These are phyloP conservation scores for Tridacna gigas DNA, from an alignment of 2,888 invertebrate genomes.

Conservation along the genomic window DNA sequence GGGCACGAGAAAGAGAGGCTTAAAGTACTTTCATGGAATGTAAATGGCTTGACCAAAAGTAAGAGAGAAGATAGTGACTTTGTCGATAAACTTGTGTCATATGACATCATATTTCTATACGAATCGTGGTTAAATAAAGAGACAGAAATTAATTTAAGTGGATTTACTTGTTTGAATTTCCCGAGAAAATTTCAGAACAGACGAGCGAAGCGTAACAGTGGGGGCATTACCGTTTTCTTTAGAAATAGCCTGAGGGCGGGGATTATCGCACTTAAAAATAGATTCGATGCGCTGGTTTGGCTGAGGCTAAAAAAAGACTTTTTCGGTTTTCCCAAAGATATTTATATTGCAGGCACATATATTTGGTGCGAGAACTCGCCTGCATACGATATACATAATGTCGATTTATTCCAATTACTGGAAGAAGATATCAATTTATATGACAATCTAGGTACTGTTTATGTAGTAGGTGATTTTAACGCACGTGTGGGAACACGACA, in stretches of 20 bases:
- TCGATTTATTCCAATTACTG: slow-evolving; percentile 37
- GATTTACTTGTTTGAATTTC: slow-evolving; percentile 3
- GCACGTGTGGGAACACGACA: slow-evolving; percentile 15
- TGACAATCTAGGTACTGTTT: slow-evolving; percentile 28
- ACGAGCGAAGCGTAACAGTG: slow-evolving; percentile 13
- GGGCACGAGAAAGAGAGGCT: slow-evolving; percentile 26
- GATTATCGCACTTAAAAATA: neutral
- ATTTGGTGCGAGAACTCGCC: slow-evolving; percentile 36
- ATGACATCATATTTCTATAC: slow-evolving; percentile 22
- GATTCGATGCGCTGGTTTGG: neutral
- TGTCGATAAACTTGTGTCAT: neutral
- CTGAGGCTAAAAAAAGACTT: slow-evolving; percentile 1
- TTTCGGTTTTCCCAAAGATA: neutral
- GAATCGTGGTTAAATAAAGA: slow-evolving; percentile 15
- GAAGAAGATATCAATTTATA: slow-evolving; percentile 32
- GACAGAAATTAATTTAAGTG: slow-evolving; percentile 8
- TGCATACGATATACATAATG: slow-evolving; percentile 28
- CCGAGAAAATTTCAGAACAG: slow-evolving; percentile 20
- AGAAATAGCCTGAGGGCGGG: neutral
- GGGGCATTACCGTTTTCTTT: slow-evolving; percentile 1
- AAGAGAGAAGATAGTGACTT: slow-evolving; percentile 25
- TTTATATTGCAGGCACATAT: slow-evolving; percentile 11
- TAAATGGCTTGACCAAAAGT: slow-evolving; percentile 19
- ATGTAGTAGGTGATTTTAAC: slow-evolving; percentile 48
- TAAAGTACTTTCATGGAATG: slow-evolving; percentile 32